Base-by-base conservation (phyloP, 2,888 invertebrate species). In the Encarsia formosa region DNA sequence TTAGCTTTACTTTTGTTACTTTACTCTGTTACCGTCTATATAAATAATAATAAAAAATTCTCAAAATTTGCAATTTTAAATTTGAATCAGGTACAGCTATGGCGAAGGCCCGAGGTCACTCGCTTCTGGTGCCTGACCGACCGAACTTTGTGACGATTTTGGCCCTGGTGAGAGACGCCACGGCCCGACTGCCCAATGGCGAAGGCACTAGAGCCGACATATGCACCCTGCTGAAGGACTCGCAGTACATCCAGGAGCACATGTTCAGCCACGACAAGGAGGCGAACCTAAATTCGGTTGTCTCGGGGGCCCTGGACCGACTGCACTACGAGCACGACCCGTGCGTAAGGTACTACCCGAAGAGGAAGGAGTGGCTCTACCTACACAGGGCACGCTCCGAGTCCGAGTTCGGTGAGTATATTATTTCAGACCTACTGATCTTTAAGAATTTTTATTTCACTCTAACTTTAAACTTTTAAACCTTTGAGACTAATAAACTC, bases 331-430 rank as follows among this genome's bases (percentile, higher is more conserved):
- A 95, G 60, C 84, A 86, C 49, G 96, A 96, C 76, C 95, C 96
- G 0, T 91, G 94, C 64, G 94, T 96, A 1, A 88, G 91, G 64
- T 96, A 94, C 68, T 94, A 96, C 71, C 87, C 90, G 1, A 86
- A 90, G 63, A 82, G 91, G 4, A 94, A 95, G 65, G 84, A 92
- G 24, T 97, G 97, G 97, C 90, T 95, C n/a, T 96, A 96, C 73
- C 77, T 96, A 49, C 95, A 96, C 72, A 81, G 93, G 50, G 79
- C 79, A 44, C 71, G 84, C 37, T 79, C 81, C 6, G 81, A 82
- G 63, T 80, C 81, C 35, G 84, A 85, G 70, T 83, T 84, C 69
- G 83, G 83, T 83, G 68, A 62, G 71, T 67, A 54, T 35, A 42
- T 34, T 20, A 15, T 9, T 29, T 43, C 77, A 77, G 61, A 71